Conservation (phyloP, 2,888 invertebrate genomes). For the Trachelus troglodyta region DNA sequence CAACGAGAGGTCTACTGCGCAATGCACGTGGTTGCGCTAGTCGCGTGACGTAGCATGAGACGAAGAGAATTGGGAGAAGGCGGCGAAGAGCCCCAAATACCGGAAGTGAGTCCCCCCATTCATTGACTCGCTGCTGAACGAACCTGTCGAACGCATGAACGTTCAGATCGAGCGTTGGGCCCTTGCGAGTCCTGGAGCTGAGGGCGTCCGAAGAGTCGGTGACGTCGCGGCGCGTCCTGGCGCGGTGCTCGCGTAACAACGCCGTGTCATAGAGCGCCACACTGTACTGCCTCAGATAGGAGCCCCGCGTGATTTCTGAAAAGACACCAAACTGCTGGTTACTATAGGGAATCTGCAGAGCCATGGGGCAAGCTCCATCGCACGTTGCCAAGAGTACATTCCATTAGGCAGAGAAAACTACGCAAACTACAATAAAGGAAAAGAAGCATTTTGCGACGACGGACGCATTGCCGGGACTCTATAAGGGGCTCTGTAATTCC, state of each 20-base stretch:
- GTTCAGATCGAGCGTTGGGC: conserved; percentile 44
- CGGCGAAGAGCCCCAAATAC: neutral
- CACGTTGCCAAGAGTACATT: no score
- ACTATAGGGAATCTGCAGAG: no score
- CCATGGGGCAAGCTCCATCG: no score
- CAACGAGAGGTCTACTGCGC: no score
- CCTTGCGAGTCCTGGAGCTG: conserved; percentile 13
- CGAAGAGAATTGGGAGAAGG: neutral
- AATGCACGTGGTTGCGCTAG: neutral
- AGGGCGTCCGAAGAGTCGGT: conserved; percentile 20
- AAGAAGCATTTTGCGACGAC: no score
- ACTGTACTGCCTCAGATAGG: conserved; percentile 46
- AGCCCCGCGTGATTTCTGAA: conserved; percentile 46
- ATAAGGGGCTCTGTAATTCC: no score
- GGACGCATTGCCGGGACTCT: no score
- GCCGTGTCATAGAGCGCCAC: conserved; percentile 48
- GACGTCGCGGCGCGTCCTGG: conserved; percentile 44
- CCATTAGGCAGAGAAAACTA: no score
- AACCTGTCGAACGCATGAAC: conserved; percentile 51
- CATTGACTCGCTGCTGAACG: conserved; percentile 25
- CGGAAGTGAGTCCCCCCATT: conserved; percentile 10
- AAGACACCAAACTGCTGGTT: conserved; percentile 13
- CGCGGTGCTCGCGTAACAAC: conserved; percentile 43
- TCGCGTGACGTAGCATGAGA: neutral
- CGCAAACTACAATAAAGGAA: no score